These are phyloP conservation scores for Eidolon helvum DNA, from an alignment of 2,113 vertebrate genomes.

Conservation along the genomic window DNA sequence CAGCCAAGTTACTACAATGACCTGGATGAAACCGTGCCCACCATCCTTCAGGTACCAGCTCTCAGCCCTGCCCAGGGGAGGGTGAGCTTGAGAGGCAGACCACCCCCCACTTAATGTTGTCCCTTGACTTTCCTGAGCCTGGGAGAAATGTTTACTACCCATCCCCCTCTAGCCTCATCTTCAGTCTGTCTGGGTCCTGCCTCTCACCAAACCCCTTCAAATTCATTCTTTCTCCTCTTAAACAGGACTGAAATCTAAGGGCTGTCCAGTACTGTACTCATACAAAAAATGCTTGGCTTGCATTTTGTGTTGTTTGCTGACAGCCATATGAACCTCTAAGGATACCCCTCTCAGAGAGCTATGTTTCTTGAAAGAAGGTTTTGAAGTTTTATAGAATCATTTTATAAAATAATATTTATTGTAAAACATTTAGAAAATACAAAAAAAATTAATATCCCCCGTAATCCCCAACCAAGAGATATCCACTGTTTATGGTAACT, in stretches of 20 bases:
- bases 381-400: neutral
- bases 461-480: neutral
- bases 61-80: neutral
- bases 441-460: neutral
- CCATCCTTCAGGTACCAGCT: constrained; percentile 89
- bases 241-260: neutral
- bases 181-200: neutral
- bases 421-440: neutral
- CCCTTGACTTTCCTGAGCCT: neutral
- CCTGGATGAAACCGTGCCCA: constrained; percentile 92
- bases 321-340: neutral
- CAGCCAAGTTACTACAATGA: constrained; percentile 95
- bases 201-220: neutral
- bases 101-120: neutral
- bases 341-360: neutral
- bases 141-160: neutral
- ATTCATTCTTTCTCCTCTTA: neutral
- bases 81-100: neutral
- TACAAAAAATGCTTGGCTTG: neutral
- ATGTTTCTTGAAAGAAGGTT: neutral
- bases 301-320: neutral
- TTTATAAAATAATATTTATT: constrained; percentile 21
- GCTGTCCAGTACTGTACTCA: neutral
- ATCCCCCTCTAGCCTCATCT: neutral
- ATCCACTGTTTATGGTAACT: neutral